Conservation (phyloP, 2,113 vertebrate species). For the Ciconia boyciana region DNA sequence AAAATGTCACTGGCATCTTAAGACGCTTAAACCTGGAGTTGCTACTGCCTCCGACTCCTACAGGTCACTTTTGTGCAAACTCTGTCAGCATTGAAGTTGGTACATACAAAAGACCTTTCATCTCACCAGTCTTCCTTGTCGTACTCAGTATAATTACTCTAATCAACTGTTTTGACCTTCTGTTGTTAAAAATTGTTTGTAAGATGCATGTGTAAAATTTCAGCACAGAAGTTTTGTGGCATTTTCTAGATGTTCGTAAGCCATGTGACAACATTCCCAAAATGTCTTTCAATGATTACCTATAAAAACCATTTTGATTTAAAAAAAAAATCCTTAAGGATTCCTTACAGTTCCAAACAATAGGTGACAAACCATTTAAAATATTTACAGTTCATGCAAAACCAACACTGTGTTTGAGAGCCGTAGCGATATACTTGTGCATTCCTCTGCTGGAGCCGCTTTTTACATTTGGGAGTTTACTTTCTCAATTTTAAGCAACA, state of each 20-base stretch:
- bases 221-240: neutral
- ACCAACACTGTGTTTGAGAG: fast-evolving
- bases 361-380: neutral
- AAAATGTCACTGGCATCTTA: constrained; percentile 77
- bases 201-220: neutral
- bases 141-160: neutral
- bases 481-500: neutral
- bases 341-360: neutral
- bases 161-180: neutral
- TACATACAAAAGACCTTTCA: neutral
- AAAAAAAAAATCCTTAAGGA: neutral
- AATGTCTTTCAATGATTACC: neutral
- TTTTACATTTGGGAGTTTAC: neutral
- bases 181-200: neutral
- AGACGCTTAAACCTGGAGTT: constrained; percentile 67
- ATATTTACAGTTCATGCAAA: neutral
- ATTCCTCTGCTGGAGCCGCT: neutral
- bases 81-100: neutral
- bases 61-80: constrained; percentile 58
- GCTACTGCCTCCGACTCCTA: constrained; percentile 59
- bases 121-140: neutral
- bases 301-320: neutral
- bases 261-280: neutral
- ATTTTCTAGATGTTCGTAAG: neutral
- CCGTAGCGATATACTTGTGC: fast-evolving